phyloP scores from a whole-genome alignment of 2,113 vertebrate species.

The Epinephelus lanceolatus region DNA sequence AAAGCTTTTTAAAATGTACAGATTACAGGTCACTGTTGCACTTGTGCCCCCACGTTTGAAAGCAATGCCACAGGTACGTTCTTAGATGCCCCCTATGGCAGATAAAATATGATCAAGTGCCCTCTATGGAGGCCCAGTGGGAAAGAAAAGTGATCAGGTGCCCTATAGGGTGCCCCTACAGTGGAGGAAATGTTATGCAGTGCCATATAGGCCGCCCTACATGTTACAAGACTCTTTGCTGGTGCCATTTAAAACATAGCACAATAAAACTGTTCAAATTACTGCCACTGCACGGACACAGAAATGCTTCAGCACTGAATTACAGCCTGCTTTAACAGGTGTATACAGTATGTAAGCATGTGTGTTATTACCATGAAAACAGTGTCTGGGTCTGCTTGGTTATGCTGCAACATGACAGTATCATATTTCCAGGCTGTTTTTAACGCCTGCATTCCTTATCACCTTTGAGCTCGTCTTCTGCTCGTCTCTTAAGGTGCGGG shows the following conservation, averaged over 20 bases:
- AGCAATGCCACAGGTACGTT: too few species aligned
- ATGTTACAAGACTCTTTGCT: too few species aligned
- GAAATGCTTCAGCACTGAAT: neutral
- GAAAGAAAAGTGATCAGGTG: too few species aligned
- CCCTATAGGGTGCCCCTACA: too few species aligned
- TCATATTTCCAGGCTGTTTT: slow-evolving; percentile 19
- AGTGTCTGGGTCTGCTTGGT: slow-evolving; percentile 8
- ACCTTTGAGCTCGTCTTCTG: slow-evolving; percentile 13
- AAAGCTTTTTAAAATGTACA: too few species aligned
- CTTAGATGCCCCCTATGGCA: too few species aligned
- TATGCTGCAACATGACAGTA: slow-evolving; percentile 18
- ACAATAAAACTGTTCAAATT: neutral
- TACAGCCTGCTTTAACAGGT: neutral
- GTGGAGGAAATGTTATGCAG: too few species aligned
- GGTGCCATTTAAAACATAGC: neutral
- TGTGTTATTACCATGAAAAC: slow-evolving; percentile 9
- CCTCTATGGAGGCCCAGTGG: too few species aligned
- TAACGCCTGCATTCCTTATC: slow-evolving; percentile 11
- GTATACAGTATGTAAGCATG: neutral
- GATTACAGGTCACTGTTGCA: too few species aligned
- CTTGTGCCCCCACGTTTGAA: too few species aligned
- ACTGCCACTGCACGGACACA: neutral
- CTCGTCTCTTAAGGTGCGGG: slow-evolving; percentile 20
- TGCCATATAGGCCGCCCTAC: too few species aligned
- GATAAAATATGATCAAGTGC: too few species aligned